Conservation (phyloP, 2,797 vertebrate species). For the Esox lucius region DNA sequence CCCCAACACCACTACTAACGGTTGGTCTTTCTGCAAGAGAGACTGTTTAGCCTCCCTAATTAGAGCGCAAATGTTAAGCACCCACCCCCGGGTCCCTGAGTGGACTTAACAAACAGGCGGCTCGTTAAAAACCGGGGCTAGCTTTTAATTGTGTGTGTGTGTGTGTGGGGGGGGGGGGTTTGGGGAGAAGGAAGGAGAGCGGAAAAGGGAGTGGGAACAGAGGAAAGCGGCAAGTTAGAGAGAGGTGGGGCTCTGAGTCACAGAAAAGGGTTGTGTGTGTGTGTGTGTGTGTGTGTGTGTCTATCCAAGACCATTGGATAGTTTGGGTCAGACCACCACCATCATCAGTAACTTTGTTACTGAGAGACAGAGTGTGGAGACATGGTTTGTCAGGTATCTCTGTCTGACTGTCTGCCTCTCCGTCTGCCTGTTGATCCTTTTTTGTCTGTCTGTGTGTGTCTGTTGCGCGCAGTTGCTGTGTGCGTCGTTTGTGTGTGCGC, state of each 20-base stretch:
- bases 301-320: slow-evolving; percentile 18
- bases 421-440: background rate
- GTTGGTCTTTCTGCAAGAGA: slow-evolving; percentile 55
- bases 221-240: background rate
- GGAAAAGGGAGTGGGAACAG: background rate
- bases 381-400: too few species aligned
- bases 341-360: background rate
- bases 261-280: background rate
- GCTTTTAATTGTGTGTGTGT: slow-evolving; percentile 46
- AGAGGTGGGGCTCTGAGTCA: background rate
- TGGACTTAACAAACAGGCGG: slow-evolving; percentile 73
- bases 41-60: slow-evolving; percentile 74
- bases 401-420: background rate
- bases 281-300: background rate
- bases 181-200: background rate
- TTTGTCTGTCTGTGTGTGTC: slow-evolving; percentile 1
- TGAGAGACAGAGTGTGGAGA: background rate
- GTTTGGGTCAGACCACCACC: background rate
- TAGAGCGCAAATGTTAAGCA: slow-evolving; percentile 74
- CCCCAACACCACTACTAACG: slow-evolving; percentile 33
- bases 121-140: slow-evolving; percentile 68
- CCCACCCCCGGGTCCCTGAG: slow-evolving; percentile 65
- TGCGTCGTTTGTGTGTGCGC: background rate
- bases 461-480: slow-evolving; percentile 3
- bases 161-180: background rate